Percentiles rank a stretch among this genome's conserved stretches.
phyloP scores from a whole-genome alignment of 1,140 invertebrate species.

The Drosophila quadrilineata region DNA sequence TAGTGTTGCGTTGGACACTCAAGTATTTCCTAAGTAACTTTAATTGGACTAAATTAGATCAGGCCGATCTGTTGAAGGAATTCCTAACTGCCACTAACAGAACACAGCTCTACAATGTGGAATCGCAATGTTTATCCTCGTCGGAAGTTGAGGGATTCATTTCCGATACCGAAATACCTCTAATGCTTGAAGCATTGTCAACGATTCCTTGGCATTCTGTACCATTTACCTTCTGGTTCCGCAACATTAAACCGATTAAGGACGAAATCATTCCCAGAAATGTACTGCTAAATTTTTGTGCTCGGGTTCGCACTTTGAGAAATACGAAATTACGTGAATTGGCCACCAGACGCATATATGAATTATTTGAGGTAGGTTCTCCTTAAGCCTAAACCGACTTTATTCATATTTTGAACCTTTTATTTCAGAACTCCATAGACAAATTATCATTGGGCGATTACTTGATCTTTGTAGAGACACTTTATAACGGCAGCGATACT shows the following conservation, averaged over 20 bases:
- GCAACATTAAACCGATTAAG: constrained; percentile 3
- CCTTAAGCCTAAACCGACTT: background rate
- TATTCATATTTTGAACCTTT: background rate
- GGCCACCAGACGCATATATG: constrained; percentile 6
- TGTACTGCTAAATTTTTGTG: constrained; percentile 43
- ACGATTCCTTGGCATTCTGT: constrained; percentile 59
- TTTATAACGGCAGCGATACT: constrained; percentile 52
- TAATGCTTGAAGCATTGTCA: constrained; percentile 36
- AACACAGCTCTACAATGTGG: constrained; percentile 59
- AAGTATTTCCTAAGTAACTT: constrained; percentile 48
- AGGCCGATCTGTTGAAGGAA: constrained; percentile 32
- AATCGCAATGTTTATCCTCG: constrained; percentile 31
- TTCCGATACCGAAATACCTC: background rate
- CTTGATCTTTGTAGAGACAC: constrained; percentile 50
- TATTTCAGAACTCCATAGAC: constrained; percentile 28
- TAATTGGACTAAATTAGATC: constrained; percentile 16
- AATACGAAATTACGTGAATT: constrained; percentile 38
- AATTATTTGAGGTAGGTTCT: constrained; percentile 45
- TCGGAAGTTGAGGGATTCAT: constrained; percentile 18
- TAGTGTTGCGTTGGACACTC: constrained; percentile 81
- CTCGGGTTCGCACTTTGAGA: constrained; percentile 47
- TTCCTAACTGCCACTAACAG: constrained; percentile 59
- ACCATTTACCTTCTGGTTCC: constrained; percentile 57
- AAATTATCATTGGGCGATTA: constrained; percentile 49
- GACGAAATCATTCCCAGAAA: constrained; percentile 5